Evolutionary conservation across 2,888 invertebrate species (phyloP).

Genomic region (Drosophila subquinaria): DNA sequence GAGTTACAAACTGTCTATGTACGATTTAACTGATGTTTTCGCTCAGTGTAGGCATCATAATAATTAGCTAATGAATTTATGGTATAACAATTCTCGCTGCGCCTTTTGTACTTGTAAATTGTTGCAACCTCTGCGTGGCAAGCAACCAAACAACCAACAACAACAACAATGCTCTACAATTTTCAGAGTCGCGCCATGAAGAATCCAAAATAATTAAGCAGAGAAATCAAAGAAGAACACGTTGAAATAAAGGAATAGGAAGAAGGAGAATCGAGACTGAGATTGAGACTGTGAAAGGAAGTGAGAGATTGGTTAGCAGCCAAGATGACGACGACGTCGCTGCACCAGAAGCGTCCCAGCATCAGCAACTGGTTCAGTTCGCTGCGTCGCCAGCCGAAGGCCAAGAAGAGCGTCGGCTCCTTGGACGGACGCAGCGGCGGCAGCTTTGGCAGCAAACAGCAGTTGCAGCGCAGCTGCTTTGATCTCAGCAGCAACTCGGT

Average conservation of each 20-base stretch:
- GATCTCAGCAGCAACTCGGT: constrained; percentile 71
- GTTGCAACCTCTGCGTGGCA: constrained; percentile 25
- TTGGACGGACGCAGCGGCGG: constrained; percentile 54
- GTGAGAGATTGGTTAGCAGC: constrained; percentile 32
- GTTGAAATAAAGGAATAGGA: constrained; percentile 19
- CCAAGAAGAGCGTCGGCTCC: constrained; percentile 75
- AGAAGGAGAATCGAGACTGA: constrained; percentile 1
- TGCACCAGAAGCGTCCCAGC: constrained; percentile 89
- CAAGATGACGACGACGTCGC: constrained; percentile 70
- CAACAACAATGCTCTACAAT: constrained; percentile 42
- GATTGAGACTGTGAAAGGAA: constrained; percentile 49
- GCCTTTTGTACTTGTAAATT: constrained; percentile 73
- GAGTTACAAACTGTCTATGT: background rate
- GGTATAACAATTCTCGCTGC: constrained; percentile 27
- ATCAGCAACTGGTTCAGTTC: constrained; percentile 94
- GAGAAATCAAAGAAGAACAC: constrained; percentile 31
- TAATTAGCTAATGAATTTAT: constrained; percentile 55
- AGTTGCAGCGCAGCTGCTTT: constrained; percentile 85
- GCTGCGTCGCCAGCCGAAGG: constrained; percentile 87
- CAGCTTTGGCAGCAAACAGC: constrained; percentile 77
- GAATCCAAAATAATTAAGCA: constrained; percentile 57
- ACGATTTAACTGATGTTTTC: background rate
- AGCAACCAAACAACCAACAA: constrained; percentile 7
- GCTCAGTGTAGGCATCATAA: constrained; percentile 1
- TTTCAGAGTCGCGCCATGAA: constrained; percentile 66